Percentiles rank a stretch among this genome's conserved stretches.
These are phyloP conservation scores for Pelosia muscerda DNA, from an alignment of 2,888 invertebrate genomes.

Conservation along the genomic window DNA sequence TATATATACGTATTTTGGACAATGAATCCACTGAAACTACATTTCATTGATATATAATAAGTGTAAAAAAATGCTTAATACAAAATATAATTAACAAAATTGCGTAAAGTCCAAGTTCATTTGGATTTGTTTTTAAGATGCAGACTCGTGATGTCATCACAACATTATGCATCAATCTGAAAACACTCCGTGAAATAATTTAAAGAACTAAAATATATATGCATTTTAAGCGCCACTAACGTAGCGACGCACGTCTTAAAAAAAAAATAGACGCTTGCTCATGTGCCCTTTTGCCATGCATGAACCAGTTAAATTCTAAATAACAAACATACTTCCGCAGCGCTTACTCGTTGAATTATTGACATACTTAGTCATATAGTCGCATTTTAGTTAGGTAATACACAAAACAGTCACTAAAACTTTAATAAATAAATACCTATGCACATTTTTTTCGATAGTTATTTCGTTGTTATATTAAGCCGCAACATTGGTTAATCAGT, in stretches of 20 bases:
- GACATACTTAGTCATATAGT: no score
- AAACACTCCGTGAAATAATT: background rate
- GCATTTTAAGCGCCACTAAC: background rate
- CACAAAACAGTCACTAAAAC: background rate
- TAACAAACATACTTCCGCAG: background rate
- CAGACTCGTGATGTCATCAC: conserved; percentile 7
- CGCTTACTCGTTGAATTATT: background rate
- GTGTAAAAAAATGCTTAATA: conserved; percentile 7
- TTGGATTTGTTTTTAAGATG: no score
- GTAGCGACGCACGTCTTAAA: background rate
- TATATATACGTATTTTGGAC: background rate
- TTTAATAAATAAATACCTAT: background rate
- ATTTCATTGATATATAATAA: background rate
- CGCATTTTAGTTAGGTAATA: no score
- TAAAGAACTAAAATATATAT: background rate
- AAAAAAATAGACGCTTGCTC: background rate
- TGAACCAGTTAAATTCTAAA: background rate
- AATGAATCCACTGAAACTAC: background rate
- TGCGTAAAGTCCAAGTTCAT: background rate
- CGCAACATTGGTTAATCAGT: background rate
- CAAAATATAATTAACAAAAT: conserved; percentile 1
- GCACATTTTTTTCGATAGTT: background rate
- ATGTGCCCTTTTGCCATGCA: background rate
- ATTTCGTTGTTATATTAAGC: conserved; percentile 9
- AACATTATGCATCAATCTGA: background rate